Evolutionary conservation across 2,888 invertebrate genomes (phyloP).

Genomic region (Pemphredon lugubris): DNA sequence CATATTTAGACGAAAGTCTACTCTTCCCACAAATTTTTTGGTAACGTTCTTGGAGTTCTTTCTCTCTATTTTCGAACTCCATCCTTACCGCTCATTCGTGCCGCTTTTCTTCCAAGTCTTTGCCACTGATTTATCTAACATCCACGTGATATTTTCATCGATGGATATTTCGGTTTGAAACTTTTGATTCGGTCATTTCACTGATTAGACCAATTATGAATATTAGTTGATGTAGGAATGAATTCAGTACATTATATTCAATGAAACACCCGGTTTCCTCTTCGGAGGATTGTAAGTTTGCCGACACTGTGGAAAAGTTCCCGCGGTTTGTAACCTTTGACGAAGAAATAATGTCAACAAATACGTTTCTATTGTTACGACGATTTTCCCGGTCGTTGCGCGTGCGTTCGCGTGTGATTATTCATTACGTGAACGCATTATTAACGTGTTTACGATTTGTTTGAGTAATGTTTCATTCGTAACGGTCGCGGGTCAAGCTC

Average conservation of each 20-base stretch:
- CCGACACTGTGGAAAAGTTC: neutral
- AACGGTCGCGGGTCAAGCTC: conserved; percentile 38
- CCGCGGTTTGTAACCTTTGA: conserved; percentile 3
- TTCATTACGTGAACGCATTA: conserved; percentile 6
- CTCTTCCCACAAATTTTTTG: conserved; percentile 16
- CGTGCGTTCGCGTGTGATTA: neutral
- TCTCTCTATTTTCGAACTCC: conserved; percentile 29
- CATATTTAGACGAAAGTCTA: conserved; percentile 31
- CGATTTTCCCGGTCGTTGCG: neutral
- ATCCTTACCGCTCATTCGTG: conserved; percentile 24
- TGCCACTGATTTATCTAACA: neutral
- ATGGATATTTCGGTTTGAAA: neutral
- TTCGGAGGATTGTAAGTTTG: neutral
- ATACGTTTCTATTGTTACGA: neutral
- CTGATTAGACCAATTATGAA: neutral
- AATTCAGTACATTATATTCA: neutral
- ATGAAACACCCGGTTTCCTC: neutral
- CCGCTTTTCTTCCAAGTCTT: neutral
- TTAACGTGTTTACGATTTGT: conserved; percentile 11
- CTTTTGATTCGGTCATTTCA: neutral
- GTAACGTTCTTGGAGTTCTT: conserved; percentile 27
- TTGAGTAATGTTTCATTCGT: conserved; percentile 9
- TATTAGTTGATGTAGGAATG: neutral
- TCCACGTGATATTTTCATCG: neutral
- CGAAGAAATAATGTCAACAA: neutral